Base-by-base conservation (phyloP, 1,140 invertebrate genomes). In the Drosophila triauraria region DNA sequence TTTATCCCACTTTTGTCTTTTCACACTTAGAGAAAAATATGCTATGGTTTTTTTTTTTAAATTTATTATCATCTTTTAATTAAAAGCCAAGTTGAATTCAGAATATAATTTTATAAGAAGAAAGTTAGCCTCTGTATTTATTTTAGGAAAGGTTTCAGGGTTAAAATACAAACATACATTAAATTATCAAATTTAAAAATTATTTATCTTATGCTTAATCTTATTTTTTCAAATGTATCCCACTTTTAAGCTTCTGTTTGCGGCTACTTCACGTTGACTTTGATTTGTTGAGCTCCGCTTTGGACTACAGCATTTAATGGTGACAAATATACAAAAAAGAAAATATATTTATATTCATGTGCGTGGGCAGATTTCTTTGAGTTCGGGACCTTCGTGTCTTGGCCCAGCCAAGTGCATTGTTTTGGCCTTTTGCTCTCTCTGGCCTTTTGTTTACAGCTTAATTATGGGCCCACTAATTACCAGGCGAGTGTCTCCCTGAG, bases 391-490 rank as follows among this genome's bases (percentile, higher is more conserved):
- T 83, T 79, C 65, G 63, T 60, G 43, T 59, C 38, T 76, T 56
- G 43, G 54, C 53, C 40, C 2, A 40, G 46, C 17, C 38, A 72
- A 72, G 10, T 72, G 69, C 69, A 72, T 64, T 46, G 47, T 43
- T 69, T 59, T 50, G 63, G 42, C 64, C 58, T 32, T 59, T 54
- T 56, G 38, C 50, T 56, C 50, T 56, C 12, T 47, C 46, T 30
- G 5, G 43, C 7, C 50, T 63, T 50, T 70, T 68, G 60, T 78
- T 65, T 67, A 87, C 84, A 76, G 64, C 82, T 83, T 88, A 88
- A 87, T 87, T 88, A 87, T 54, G 61, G 40, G 35, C 43, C 44
- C 51, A 38, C 76, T 83, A 87, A 87, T 87, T 88, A 80, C 60
- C 47, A 48, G 46, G 50, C 80, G 72, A 88, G 83, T 88, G 84